Base-by-base conservation (phyloP, 2,888 invertebrate genomes). In the Melinaea menophilus region DNA sequence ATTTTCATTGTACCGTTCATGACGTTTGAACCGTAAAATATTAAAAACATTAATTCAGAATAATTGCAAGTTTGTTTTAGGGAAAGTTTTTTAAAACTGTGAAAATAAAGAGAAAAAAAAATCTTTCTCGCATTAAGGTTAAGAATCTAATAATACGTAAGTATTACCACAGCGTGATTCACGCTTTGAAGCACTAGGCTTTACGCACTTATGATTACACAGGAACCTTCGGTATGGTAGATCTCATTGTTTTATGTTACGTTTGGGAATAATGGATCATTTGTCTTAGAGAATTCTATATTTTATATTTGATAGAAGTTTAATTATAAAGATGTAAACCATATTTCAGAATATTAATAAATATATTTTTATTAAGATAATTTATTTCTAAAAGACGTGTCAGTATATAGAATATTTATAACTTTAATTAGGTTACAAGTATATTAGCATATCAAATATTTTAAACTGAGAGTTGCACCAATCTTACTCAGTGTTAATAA, bases 171-270 rank as follows among this genome's bases (percentile, higher is more conserved):
- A 66, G 94, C 93, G 67, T 96, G 91, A 55, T 94, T 95, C 65
- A 97, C 95, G 73, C 95, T 95, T 82, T 97, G 97, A 65, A 97
- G 93, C 5, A 97, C 96, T 72, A 97, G 89, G 77, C 96, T 96
- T 83, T 95, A 96, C 78, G 96, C 96, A 81, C 96, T 96, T 75
- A 97, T 92, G 75, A 97, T 95, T 63, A 97, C 92, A 47, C 97
- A 96, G 11, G 94, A 94, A 2, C 94, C 94, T 71, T 94, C 93
- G 85, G 96, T 97, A 86, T 96, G 96, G 86, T 93, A 95, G 74
- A 97, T 93, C 84, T 96, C 96, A 66, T 93, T 93, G 71, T 95
- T 95, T 96, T 97, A 88, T 7, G 22, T 58, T 46, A 56, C 22
- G 56, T 46, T 37, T 55, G 9, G 35, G 45, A 62, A 57, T 33